Conservation (phyloP, 2,797 vertebrate genomes). For the Melopsittacus undulatus region DNA sequence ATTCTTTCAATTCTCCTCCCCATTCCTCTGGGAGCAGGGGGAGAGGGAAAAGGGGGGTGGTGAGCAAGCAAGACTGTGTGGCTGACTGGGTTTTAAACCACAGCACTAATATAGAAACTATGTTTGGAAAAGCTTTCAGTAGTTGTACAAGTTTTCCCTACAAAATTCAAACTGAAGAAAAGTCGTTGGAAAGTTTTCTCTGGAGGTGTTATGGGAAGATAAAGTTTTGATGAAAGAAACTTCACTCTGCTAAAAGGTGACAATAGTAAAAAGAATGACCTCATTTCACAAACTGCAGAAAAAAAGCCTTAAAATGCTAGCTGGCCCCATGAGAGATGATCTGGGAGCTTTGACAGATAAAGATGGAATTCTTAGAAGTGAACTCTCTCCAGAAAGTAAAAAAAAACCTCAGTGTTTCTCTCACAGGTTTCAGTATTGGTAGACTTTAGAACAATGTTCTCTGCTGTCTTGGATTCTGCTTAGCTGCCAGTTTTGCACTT, state of each 20-base stretch:
- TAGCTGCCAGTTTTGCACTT: neutral
- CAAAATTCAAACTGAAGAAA: neutral
- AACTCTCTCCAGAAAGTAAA: neutral
- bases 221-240: constrained; percentile 4
- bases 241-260: neutral
- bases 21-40: too few relatives aligned
- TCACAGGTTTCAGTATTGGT: neutral
- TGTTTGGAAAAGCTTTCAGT: neutral
- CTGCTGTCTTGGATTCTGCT: neutral
- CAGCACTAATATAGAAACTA: neutral
- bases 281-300: constrained; percentile 18
- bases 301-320: neutral
- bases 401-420: neutral
- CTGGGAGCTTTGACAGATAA: neutral
- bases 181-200: neutral
- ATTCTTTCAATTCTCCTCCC: too few relatives aligned
- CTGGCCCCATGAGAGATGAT: neutral
- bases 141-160: neutral
- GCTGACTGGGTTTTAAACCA: too few relatives aligned
- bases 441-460: neutral
- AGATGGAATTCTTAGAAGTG: neutral
- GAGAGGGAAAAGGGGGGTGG: too few relatives aligned
- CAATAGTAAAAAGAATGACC: constrained; percentile 2
- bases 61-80: too few relatives aligned
- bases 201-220: neutral